Conservation (phyloP, 1,140 invertebrate species). For the Caenorhabditis remanei region DNA sequence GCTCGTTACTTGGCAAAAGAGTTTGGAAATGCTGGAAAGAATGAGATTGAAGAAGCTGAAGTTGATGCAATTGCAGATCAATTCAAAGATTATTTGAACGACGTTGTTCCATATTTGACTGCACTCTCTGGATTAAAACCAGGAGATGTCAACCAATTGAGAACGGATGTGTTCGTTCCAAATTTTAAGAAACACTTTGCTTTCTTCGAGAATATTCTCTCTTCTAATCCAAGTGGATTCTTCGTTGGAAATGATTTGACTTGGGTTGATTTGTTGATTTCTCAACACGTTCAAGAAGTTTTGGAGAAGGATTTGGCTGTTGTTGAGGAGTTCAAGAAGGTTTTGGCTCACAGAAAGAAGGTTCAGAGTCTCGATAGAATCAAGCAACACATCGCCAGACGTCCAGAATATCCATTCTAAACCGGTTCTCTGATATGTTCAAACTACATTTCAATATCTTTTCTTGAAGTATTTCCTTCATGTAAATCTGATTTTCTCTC, state of each 20-base stretch:
- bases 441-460: too few relatives aligned
- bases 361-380: conserved; percentile 17
- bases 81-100: conserved; percentile 57
- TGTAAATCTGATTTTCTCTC: too few relatives aligned
- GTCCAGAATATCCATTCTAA: conserved; percentile 55
- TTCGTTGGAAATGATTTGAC: conserved; percentile 58
- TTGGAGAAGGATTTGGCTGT: conserved; percentile 40
- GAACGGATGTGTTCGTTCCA: conserved; percentile 49
- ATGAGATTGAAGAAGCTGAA: conserved; percentile 35
- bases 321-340: conserved; percentile 28
- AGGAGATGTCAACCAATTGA: conserved; percentile 50
- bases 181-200: conserved; percentile 50
- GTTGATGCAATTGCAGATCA: conserved; percentile 61
- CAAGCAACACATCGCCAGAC: conserved; percentile 15
- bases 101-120: conserved; percentile 21
- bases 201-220: conserved; percentile 34
- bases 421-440: too few relatives aligned
- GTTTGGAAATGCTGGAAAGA: conserved; percentile 63
- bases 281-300: conserved; percentile 25
- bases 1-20: conserved; percentile 66
- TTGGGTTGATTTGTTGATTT: conserved; percentile 49
- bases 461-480: too few relatives aligned
- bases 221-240: conserved; percentile 28
- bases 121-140: conserved; percentile 42
- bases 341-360: conserved; percentile 31